These are phyloP conservation scores for Sesamia nonagrioides DNA, from an alignment of 1,140 invertebrate species.

Conservation along the genomic window DNA sequence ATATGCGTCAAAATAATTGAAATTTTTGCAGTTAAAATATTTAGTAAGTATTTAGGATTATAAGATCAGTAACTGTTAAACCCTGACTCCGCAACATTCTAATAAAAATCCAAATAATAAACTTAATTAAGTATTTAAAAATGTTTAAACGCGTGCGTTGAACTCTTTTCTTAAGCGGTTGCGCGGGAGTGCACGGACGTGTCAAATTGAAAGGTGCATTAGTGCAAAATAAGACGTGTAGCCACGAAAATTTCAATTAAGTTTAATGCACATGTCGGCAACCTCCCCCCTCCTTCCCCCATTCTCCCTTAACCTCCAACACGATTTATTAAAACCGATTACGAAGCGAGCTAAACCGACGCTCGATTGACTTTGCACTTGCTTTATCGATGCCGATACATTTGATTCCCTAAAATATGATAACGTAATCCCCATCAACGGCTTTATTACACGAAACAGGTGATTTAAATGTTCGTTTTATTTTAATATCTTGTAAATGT, in stretches of 20 bases:
- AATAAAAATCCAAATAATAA: background rate
- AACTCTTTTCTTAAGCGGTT: conserved; percentile 67
- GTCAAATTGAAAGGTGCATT: conserved; percentile 80
- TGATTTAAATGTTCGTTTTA: conserved; percentile 41
- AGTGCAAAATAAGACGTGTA: conserved; percentile 81
- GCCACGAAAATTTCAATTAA: conserved; percentile 84
- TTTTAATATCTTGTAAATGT: conserved; percentile 34
- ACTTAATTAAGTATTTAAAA: background rate
- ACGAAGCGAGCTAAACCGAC: conserved; percentile 61
- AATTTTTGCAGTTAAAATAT: too few relatives aligned
- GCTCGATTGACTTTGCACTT: conserved; percentile 64
- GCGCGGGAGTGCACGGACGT: conserved; percentile 54
- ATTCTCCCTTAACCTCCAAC: conserved; percentile 46
- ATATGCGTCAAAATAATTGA: background rate
- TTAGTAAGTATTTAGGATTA: too few relatives aligned
- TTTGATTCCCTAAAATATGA: conserved; percentile 65
- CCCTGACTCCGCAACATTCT: background rate
- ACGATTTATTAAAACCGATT: conserved; percentile 78
- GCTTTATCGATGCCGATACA: conserved; percentile 66
- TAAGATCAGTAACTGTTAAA: too few relatives aligned
- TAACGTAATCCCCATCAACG: conserved; percentile 29
- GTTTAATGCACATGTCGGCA: conserved; percentile 76
- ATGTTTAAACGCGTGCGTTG: conserved; percentile 62
- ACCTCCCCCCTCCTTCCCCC: conserved; percentile 33
- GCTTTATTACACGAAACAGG: conserved; percentile 42